These are phyloP conservation scores for Tachystola acroxantha DNA, from an alignment of 2,888 invertebrate species.

Conservation along the genomic window DNA sequence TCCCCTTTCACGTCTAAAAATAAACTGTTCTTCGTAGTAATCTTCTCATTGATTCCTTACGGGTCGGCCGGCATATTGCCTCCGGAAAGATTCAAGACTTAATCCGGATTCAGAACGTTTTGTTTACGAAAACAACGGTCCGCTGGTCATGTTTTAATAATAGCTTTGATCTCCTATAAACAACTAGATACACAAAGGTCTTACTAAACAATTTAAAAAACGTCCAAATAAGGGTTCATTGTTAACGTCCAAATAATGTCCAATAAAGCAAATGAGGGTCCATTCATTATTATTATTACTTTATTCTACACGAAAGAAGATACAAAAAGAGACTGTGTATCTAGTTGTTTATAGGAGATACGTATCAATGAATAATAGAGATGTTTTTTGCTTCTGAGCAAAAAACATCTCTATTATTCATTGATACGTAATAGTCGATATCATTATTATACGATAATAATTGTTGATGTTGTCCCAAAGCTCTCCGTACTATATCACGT, in stretches of 20 bases:
- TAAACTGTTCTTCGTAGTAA: background rate
- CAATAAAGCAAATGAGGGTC: no score
- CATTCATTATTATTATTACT: no score
- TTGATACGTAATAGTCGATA: background rate
- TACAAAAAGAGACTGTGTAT: no score
- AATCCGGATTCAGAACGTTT: background rate
- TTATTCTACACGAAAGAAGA: no score
- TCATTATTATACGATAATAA: slow-evolving; percentile 19
- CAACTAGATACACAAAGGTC: no score
- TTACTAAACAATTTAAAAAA: no score
- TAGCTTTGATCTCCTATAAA: no score
- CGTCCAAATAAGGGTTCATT: no score
- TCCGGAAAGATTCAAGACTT: background rate
- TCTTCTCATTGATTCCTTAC: background rate
- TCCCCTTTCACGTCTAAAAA: background rate
- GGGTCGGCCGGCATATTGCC: background rate
- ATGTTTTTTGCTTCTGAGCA: background rate
- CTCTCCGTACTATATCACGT: slow-evolving; percentile 11
- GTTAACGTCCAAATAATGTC: no score
- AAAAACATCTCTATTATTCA: no score
- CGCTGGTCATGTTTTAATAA: no score
- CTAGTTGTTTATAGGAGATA: no score
- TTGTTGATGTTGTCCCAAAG: slow-evolving; percentile 24
- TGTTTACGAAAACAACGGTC: background rate
- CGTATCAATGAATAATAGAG: background rate